Percentiles rank a stretch among this genome's conserved stretches.
These are phyloP conservation scores for Onychomys leucogaster DNA, from an alignment of 2,797 vertebrate genomes.

Conservation along the genomic window DNA sequence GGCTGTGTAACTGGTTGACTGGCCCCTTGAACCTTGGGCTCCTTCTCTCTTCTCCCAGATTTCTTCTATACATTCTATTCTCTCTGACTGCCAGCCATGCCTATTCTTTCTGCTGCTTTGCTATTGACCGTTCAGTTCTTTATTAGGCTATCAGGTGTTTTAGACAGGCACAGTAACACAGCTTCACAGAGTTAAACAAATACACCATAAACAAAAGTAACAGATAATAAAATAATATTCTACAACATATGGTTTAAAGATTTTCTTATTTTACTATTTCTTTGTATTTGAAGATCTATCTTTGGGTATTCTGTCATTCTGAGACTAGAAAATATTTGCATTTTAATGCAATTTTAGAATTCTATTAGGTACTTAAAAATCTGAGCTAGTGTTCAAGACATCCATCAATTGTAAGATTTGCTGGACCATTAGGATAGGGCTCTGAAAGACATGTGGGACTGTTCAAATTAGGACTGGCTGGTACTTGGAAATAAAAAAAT, in stretches of 20 bases:
- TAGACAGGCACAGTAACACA: no score
- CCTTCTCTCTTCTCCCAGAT: no score
- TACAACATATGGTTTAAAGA: not conserved
- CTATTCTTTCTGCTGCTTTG: no score
- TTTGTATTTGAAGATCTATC: not conserved
- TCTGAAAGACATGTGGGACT: not conserved
- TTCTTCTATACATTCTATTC: no score
- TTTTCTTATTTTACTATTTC: not conserved
- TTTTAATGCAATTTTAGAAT: not conserved
- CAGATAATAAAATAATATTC: no score
- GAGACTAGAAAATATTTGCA: not conserved
- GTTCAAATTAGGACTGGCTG: not conserved
- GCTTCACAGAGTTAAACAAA: no score
- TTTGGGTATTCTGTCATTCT: not conserved
- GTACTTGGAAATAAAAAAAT: not conserved
- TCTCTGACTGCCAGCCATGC: no score
- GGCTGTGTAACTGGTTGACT: no score
- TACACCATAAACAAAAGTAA: no score
- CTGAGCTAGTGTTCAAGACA: not conserved
- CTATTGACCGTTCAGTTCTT: no score
- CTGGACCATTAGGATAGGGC: fast-evolving
- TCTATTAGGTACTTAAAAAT: not conserved
- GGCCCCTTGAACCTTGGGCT: no score
- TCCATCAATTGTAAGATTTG: fast-evolving
- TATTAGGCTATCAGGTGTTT: no score